A percentile compares a stretch with the other conserved stretches of the same genome.
These are phyloP conservation scores for Ageneiosus marmoratus DNA, from an alignment of 2,113 vertebrate species.

Conservation along the genomic window DNA sequence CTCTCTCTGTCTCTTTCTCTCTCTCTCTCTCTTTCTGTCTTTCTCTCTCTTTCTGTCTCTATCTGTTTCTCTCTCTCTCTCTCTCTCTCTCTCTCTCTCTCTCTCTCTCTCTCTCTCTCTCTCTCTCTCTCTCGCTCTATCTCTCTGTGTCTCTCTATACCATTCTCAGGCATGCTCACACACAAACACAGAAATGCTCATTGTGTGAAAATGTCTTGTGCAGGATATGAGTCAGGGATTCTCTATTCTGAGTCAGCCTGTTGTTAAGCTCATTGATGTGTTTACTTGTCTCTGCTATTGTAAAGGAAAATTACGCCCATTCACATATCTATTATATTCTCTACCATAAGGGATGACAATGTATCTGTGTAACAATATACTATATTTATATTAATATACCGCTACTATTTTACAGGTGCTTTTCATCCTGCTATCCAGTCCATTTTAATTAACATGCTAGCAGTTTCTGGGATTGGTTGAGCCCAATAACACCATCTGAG, in stretches of 20 bases:
- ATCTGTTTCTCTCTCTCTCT: too few species aligned
- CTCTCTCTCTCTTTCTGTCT: too few species aligned
- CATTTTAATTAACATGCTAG: background rate
- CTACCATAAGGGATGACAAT: background rate
- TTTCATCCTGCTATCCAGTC: background rate
- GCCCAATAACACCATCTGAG: background rate
- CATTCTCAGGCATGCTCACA: background rate
- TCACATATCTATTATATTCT: background rate
- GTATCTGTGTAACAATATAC: background rate
- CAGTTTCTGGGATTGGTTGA: background rate
- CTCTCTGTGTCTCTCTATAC: background rate
- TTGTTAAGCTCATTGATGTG: constrained; percentile 9
- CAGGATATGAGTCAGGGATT: constrained; percentile 37
- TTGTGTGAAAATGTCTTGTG: constrained; percentile 16
- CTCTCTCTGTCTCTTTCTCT: too few species aligned
- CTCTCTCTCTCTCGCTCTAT: background rate
- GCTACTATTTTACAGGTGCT: background rate
- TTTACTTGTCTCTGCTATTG: background rate
- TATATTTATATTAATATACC: background rate
- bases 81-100: too few species aligned
- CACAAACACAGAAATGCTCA: constrained; percentile 21
- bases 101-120: background rate
- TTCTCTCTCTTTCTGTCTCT: too few species aligned
- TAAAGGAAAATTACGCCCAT: background rate
- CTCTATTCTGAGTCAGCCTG: constrained; percentile 22